Evolutionary conservation across 2,797 vertebrate genomes (phyloP).

Genomic region (Intellagama lesueurii): DNA sequence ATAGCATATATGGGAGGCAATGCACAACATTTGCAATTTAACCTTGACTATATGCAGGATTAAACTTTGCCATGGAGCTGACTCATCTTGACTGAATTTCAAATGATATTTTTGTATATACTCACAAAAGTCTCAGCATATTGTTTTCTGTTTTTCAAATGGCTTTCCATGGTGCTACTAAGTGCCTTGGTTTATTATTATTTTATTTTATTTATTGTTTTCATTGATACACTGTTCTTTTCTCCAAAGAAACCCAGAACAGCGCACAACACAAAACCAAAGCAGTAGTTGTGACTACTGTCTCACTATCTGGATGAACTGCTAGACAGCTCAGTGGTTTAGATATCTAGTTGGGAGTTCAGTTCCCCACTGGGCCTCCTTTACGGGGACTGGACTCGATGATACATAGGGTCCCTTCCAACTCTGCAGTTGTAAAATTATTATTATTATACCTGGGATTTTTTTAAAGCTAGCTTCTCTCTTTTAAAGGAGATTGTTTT

Average conservation of each 20-base stretch:
- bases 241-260: too few species aligned
- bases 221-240: conserved; percentile 25
- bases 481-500: conserved; percentile 29
- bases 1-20: not conserved
- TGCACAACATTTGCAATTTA: not conserved
- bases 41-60: not conserved
- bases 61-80: not conserved
- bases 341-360: too few species aligned
- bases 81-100: not conserved
- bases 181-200: conserved; percentile 34
- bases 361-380: too few species aligned
- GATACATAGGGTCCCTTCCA: too few species aligned
- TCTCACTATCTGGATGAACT: too few species aligned
- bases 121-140: not conserved
- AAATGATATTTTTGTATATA: not conserved
- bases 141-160: conserved; percentile 26
- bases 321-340: not conserved
- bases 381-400: too few species aligned
- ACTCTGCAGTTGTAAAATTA: too few species aligned
- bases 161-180: not conserved
- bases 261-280: not conserved
- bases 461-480: not conserved
- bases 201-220: too few species aligned
- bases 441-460: too few species aligned
- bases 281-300: too few species aligned